Evolutionary conservation across 1,140 invertebrate genomes (phyloP), one percentile per base, ranked within the genome.

Genomic region (Linepithema humile): DNA sequence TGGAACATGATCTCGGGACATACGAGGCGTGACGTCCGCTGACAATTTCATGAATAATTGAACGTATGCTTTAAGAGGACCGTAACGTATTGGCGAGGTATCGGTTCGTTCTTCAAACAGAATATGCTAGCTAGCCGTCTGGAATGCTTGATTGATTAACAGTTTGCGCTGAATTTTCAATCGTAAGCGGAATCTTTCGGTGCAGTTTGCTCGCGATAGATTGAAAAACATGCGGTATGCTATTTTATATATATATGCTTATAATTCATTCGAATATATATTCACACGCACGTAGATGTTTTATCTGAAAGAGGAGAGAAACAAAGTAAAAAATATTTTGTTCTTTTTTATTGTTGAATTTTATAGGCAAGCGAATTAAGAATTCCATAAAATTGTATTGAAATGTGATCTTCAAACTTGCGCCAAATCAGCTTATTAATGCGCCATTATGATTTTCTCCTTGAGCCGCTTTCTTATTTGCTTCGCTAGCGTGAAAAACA

Each of bases 21-120:
- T 74, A 62, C 35, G 55, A 82, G 20, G 69, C n/a, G 78, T 74
- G 78, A 74, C 59, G 82, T 75, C 4, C 59, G 45, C 59, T 40
- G 72, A 75, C 82, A 75, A 83, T 83, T 83, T 83, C 82, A 83
- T 75, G 70, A 83, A 83, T 83, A 83, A 83, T 83, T 83, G 59
- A 83, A 74, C 78, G 69, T 82, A 4, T 60, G 29, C 70, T 74
- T 74, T 82, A 82, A 82, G 53, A 53, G 40, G 35, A 45, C 50
- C 65, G 77, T 82, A 67, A 77, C 59, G 70, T 75, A 83, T 75
- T 64, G 70, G 70, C 43, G 72, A 29, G 45, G 72, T 83, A 83
- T 83, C 59, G 57, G 82, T 62, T 62, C 48, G 26, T 60, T 45
- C 48, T 32, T 45, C 82, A 83, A 83, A 83, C 82, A 62, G 82